Conservation (phyloP, 2,797 vertebrate genomes). For the Clarias laeviceps region DNA sequence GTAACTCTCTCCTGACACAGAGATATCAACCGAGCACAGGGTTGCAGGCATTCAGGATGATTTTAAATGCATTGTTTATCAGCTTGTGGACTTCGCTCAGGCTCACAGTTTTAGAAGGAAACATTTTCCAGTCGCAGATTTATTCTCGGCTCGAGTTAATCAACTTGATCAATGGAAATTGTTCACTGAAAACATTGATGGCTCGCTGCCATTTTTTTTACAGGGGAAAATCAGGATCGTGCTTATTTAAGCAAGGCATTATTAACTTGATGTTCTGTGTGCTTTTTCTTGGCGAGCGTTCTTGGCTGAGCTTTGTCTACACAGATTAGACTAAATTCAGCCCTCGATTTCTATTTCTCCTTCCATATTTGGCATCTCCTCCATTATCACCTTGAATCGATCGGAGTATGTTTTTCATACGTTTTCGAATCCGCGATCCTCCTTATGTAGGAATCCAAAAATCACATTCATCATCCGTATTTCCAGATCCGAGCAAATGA, state of each 20-base stretch:
- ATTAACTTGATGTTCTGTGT: constrained; percentile 21
- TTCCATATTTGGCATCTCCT: constrained; percentile 32
- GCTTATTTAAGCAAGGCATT: constrained; percentile 7
- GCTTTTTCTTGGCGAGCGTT: constrained; percentile 25
- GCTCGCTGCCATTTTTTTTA: neutral
- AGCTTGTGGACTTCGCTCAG: neutral
- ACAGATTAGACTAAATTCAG: constrained; percentile 36
- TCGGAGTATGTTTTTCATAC: constrained; percentile 40
- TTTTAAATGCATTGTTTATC: neutral
- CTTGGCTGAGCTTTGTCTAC: neutral
- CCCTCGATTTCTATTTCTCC: constrained; percentile 21
- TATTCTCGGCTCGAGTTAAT: neutral
- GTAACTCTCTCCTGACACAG: neutral
- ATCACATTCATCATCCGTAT: constrained; percentile 47
- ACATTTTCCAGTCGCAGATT: constrained; percentile 8
- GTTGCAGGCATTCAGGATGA: neutral
- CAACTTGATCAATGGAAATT: constrained; percentile 28
- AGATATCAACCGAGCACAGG: neutral
- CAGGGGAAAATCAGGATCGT: neutral
- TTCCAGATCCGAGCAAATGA: constrained; percentile 35
- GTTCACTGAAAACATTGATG: neutral
- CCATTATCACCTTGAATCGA: constrained; percentile 44
- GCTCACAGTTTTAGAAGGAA: neutral
- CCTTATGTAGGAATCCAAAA: constrained; percentile 32
- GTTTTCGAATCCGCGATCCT: constrained; percentile 25